phyloP scores from a whole-genome alignment of 2,797 vertebrate genomes.

The Potorous gilbertii region DNA sequence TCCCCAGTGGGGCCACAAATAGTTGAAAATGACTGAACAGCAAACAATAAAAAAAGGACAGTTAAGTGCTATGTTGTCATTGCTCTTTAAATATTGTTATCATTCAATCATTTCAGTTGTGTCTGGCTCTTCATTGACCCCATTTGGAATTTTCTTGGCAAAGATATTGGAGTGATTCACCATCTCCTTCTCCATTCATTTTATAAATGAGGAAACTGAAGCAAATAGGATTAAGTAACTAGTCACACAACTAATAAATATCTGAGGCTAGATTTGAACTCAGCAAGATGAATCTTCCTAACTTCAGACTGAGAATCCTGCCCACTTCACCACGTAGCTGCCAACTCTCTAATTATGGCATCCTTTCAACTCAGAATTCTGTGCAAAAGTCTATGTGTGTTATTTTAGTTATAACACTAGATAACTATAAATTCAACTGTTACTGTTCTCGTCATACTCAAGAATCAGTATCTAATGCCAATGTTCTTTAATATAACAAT shows the following conservation, averaged over 20 bases:
- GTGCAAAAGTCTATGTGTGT: not conserved
- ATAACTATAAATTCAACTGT: not conserved
- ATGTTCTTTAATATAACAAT: constrained; percentile 23
- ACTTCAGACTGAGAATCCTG: not conserved
- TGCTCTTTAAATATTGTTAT: not conserved
- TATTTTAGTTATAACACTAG: not conserved
- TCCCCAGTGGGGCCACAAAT: not conserved
- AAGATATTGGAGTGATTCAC: not conserved
- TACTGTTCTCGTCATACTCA: constrained; percentile 5
- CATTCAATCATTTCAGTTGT: not conserved
- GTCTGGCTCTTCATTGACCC: not conserved
- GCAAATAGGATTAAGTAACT: not conserved
- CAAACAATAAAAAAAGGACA: not conserved
- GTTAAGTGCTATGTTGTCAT: not conserved
- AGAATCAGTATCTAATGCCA: constrained; percentile 16
- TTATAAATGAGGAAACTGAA: not conserved
- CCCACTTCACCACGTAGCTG: not conserved
- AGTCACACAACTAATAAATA: not conserved
- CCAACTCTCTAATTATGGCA: not conserved
- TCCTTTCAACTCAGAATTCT: not conserved
- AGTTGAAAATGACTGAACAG: not conserved
- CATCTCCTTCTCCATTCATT: not conserved
- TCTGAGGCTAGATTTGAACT: not conserved
- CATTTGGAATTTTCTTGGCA: not conserved
- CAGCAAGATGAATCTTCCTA: not conserved